Conservation (phyloP, 2,797 vertebrate species). For the Pteronotus mesoamericanus region DNA sequence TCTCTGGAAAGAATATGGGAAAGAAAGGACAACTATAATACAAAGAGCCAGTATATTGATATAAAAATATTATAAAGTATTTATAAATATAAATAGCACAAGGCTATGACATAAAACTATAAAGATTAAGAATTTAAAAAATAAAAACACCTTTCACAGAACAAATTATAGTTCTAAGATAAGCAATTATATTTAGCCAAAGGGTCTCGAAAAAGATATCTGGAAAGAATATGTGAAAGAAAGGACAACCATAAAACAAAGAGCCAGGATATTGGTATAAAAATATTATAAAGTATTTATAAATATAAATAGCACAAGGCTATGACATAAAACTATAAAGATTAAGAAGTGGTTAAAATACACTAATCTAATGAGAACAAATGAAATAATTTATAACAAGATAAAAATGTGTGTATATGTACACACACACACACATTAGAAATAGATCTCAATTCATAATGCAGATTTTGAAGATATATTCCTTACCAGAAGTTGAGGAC, state of each 20-base stretch:
- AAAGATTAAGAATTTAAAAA: constrained; percentile 52
- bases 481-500: constrained; percentile 95
- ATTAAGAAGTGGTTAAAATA: neutral
- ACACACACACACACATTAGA: neutral
- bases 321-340: constrained; percentile 5
- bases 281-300: neutral
- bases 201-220: constrained; percentile 44
- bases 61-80: neutral
- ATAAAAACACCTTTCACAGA: constrained; percentile 55
- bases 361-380: neutral
- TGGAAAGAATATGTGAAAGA: neutral
- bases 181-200: constrained; percentile 56
- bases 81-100: constrained; percentile 5
- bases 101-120: neutral
- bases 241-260: constrained; percentile 14
- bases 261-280: neutral
- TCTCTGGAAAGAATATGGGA: constrained; percentile 3
- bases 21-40: neutral
- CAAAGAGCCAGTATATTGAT: neutral
- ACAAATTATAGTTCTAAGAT: constrained; percentile 62
- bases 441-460: constrained; percentile 2
- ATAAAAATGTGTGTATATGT: neutral
- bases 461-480: constrained; percentile 37
- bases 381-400: neutral
- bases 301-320: neutral